Evolutionary conservation across 2,888 invertebrate species (phyloP), one percentile per base, ranked within the genome.

Genomic region (Troilus luridus): DNA sequence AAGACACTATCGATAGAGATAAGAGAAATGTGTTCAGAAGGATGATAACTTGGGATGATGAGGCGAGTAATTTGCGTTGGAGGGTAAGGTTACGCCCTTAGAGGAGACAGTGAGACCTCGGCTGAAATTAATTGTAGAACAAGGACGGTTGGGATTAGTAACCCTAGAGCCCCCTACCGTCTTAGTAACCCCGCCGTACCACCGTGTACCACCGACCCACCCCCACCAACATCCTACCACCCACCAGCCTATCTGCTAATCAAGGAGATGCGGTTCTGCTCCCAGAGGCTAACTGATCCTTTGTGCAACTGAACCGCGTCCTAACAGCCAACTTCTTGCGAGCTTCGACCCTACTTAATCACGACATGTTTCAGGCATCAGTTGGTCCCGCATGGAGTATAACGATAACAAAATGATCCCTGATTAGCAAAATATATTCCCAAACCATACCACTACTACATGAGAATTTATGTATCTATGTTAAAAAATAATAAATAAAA

Each of bases 181-280:
- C 72, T 41, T 9, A 41, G 27, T 41, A 27, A 0, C 72, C 17
- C 17, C 7, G 27, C 72, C 27, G 19, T 7, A 14, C 24, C n/a
- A 24, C 24, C 67, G 24, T 67, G 24, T 21, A 41, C 41, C 41
- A 41, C 41, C 41, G 41, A 41, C 41, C 41, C 41, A 41, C 41
- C 41, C n/a, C 41, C 41, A 41, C 41, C 62, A 62, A 10, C 64
- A 17, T 41, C 21, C 81, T 12, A 56, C 85, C 21, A 58, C 21
- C 81, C n/a, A 56, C 85, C 56, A n/a, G 12, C 85, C 85, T 85
- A 85, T 85, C 85, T 77, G 72, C 85, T 85, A 85, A 85, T 85
- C 85, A 85, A 85, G 85, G 85, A 85, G 54, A 0, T 85, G 85
- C n/a, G 85, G 81, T 81, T 81, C 54, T 21, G 12, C 54, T 54